Percentiles rank a stretch among this genome's conserved stretches.
These are phyloP conservation scores for Leucophenga varia DNA, from an alignment of 1,140 invertebrate genomes.

Conservation along the genomic window DNA sequence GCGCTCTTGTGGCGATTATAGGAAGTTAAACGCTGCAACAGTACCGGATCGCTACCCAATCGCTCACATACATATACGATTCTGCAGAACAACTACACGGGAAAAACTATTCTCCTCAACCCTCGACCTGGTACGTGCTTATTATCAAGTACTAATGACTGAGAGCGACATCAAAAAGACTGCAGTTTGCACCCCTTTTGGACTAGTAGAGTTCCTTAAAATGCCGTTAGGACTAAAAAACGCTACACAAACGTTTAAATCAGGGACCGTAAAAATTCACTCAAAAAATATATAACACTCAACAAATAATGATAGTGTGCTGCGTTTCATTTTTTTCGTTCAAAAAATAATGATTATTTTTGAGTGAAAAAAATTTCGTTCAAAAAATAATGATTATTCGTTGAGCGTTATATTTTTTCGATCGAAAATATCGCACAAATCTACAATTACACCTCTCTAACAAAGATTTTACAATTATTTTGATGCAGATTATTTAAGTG, in stretches of 20 bases:
- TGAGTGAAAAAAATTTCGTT: too few relatives aligned
- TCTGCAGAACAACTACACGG: conserved; percentile 1
- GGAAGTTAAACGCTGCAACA: conserved; percentile 6
- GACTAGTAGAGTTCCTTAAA: not conserved
- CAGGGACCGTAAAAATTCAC: too few relatives aligned
- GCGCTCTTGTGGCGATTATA: conserved; percentile 17
- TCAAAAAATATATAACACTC: too few relatives aligned
- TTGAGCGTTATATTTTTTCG: too few relatives aligned
- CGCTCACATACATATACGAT: conserved; percentile 12
- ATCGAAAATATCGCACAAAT: too few relatives aligned
- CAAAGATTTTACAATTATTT: too few relatives aligned
- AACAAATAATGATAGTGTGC: too few relatives aligned
- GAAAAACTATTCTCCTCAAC: conserved; percentile 7
- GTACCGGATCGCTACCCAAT: conserved; percentile 11
- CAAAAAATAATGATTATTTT: too few relatives aligned
- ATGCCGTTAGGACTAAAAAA: conserved; percentile 5
- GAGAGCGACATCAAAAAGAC: conserved; percentile 6
- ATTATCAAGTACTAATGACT: conserved; percentile 8
- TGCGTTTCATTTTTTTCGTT: too few relatives aligned
- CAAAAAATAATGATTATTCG: too few relatives aligned
- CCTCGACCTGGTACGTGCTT: conserved; percentile 6
- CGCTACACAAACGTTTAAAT: not conserved
- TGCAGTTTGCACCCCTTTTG: conserved; percentile 6
- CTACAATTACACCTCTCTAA: too few relatives aligned
- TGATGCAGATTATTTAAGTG: too few relatives aligned